Conservation (phyloP, 2,797 vertebrate genomes). For the Paramormyrops hopkinsi region DNA sequence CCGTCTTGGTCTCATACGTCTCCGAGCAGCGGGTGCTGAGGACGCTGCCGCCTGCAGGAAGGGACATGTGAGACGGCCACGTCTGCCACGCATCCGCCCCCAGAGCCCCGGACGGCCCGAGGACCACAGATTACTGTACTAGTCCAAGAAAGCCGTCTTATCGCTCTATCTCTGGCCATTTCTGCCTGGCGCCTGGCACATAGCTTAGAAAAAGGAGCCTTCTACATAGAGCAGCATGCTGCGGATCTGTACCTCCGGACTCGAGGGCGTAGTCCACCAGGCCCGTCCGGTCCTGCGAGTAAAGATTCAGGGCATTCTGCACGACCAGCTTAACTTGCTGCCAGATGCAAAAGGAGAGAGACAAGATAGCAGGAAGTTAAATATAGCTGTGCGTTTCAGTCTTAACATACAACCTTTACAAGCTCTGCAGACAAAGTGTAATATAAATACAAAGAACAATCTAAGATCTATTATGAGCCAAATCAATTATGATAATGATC, state of each 20-base stretch:
- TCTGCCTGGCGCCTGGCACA: background rate
- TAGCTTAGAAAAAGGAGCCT: background rate
- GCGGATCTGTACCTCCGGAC: constrained; percentile 74
- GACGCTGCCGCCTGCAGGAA: constrained; percentile 78
- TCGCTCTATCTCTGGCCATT: background rate
- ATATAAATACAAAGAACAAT: background rate
- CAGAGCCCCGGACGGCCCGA: background rate
- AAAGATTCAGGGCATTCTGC: constrained; percentile 81
- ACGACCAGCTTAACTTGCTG: constrained; percentile 83
- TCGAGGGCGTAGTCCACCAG: constrained; percentile 90
- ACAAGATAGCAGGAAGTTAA: background rate
- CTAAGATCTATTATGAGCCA: background rate
- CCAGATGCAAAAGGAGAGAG: background rate
- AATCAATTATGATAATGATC: background rate
- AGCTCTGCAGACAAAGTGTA: background rate
- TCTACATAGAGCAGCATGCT: background rate
- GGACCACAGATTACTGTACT: background rate
- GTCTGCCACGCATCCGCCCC: background rate
- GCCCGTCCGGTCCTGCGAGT: constrained; percentile 85
- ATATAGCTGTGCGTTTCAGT: background rate
- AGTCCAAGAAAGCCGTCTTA: background rate
- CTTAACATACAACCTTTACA: background rate
- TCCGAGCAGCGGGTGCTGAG: constrained; percentile 92
- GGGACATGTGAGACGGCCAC: too few species aligned
- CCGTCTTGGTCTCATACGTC: constrained; percentile 87